These are phyloP conservation scores for Phyllostomus discolor DNA, from an alignment of 2,113 vertebrate genomes.

Conservation along the genomic window DNA sequence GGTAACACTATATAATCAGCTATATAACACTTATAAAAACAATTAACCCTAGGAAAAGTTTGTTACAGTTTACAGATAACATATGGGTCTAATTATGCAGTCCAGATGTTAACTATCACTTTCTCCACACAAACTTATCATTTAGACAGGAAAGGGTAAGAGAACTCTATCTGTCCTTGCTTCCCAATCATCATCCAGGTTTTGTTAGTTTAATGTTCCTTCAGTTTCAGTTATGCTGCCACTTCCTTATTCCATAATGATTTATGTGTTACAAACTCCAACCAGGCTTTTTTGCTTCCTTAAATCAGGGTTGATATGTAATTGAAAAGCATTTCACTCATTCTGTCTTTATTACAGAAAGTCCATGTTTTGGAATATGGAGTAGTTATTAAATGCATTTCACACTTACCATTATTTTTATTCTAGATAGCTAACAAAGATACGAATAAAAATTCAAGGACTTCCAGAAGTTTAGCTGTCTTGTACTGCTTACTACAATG, in stretches of 20 bases:
- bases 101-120: constrained; percentile 28
- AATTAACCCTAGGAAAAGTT: constrained; percentile 42
- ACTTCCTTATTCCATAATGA: neutral
- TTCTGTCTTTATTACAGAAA: neutral
- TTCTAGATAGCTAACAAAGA: neutral
- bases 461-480: neutral
- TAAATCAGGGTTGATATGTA: neutral
- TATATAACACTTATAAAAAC: neutral
- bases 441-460: neutral
- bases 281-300: neutral
- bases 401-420: neutral
- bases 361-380: neutral
- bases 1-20: neutral
- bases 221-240: neutral
- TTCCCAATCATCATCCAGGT: neutral
- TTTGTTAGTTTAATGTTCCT: neutral
- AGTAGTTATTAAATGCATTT: neutral
- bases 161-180: neutral
- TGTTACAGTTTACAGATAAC: neutral
- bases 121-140: neutral
- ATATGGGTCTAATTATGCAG: constrained; percentile 8
- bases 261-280: neutral
- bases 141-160: constrained; percentile 8
- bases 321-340: neutral
- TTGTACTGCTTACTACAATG: neutral